Base-by-base conservation (phyloP, 2,113 vertebrate genomes). In the Pachypanchax playfairii region DNA sequence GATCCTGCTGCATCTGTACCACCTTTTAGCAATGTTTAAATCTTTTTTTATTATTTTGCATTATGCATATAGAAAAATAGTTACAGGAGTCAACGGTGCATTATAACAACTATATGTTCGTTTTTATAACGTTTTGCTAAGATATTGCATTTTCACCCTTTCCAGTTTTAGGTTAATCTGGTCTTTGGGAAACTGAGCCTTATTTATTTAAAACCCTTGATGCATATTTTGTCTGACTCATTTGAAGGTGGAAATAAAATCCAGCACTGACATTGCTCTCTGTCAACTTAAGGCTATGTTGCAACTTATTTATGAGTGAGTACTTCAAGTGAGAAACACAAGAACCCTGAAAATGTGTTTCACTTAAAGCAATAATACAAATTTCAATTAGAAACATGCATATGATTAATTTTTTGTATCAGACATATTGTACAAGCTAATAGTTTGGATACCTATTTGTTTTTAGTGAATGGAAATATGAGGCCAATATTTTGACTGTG, bases 141-240 rank as follows among this genome's bases (percentile, higher is more conserved):
- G 35, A 36, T 14, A 31, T 51, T 28, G 18, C 11, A 17, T 17
- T 39, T 42, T 43, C 21, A 53, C 41, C 28, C 35, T 28, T 39
- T 50, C 21, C 47, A 36, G 64, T 64, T 78, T 44, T 51, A 25
- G 36, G 36, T 75, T 51, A 39, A 66, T 72, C 22, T 56, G 5
- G 38, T 51, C 31, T 47, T 54, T 48, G 29, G 26, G 17, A 46
- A 56, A 52, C 17, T 1, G 15, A 50, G 55, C 24, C 70, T 67
- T 48, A 51, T 70, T 59, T 48, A 59, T 52, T 58, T 21, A 46
- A 50, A 67, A 50, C 70, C 21, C 53, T 73, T 66, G 6, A 8
- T 48, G 25, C 12, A 4, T 28, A 42, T 65, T 39, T 56, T 0
- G 3, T 42, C 20, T 55, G 73, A 56, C 21, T 65, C 15, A 20